Evolutionary conservation across 2,113 vertebrate genomes (phyloP).

Genomic region (Lagopus muta): DNA sequence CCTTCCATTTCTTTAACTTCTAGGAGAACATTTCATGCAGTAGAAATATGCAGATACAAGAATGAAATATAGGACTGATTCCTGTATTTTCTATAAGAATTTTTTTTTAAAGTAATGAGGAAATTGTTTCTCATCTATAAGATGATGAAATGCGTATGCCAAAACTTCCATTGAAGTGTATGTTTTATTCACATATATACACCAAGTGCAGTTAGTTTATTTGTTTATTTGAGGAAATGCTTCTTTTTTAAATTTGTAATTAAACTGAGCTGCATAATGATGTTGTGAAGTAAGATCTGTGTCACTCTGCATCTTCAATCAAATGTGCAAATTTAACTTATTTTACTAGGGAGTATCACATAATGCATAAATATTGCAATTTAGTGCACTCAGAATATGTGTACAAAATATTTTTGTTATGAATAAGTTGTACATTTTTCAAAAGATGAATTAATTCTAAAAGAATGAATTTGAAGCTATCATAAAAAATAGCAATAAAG

Average conservation of each 20-base stretch:
- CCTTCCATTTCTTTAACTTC: not conserved
- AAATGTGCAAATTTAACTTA: not conserved
- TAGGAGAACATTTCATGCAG: not conserved
- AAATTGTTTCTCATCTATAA: not conserved
- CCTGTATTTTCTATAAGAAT: not conserved
- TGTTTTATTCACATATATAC: slow-evolving; percentile 2
- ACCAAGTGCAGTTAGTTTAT: not conserved
- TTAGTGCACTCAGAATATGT: not conserved
- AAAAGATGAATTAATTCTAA: not conserved
- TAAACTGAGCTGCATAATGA: not conserved
- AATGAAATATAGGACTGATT: not conserved
- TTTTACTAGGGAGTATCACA: not conserved
- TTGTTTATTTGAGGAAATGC: slow-evolving; percentile 37
- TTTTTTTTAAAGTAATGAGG: not conserved
- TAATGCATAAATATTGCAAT: not conserved
- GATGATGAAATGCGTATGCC: not conserved
- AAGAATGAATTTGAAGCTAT: not conserved
- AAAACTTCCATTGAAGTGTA: not conserved
- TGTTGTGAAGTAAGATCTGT: slow-evolving; percentile 6
- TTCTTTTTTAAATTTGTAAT: not conserved
- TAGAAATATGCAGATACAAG: not conserved
- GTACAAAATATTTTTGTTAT: not conserved
- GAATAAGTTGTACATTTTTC: not conserved
- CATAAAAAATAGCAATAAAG: not conserved
- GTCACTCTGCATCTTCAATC: not conserved